Evolutionary conservation across 2,797 vertebrate species (phyloP).

Genomic region (Synaphobranchus kaupii): DNA sequence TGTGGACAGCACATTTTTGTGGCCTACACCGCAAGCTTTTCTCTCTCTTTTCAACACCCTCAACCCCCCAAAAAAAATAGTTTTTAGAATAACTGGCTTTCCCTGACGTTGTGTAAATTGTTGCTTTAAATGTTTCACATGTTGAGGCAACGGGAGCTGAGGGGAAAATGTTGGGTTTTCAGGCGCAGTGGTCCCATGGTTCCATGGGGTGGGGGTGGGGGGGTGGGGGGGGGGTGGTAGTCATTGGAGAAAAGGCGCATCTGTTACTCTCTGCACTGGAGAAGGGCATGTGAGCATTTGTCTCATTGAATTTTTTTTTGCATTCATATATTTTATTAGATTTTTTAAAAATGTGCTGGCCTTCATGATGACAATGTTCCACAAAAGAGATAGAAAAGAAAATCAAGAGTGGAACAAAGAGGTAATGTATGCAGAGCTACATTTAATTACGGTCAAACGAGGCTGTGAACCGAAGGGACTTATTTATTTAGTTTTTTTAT

Average conservation of each 20-base stretch:
- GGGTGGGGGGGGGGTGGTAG: slow-evolving; percentile 36
- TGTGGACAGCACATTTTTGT: slow-evolving; percentile 13
- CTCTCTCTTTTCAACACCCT: slow-evolving; percentile 41
- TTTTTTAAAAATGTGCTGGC: slow-evolving; percentile 58
- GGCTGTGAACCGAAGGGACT: slow-evolving; percentile 30
- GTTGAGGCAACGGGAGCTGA: slow-evolving; percentile 68
- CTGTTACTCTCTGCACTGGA: slow-evolving; percentile 64
- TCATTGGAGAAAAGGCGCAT: slow-evolving; percentile 61
- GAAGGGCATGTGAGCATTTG: slow-evolving; percentile 60
- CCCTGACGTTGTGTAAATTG: slow-evolving; percentile 60
- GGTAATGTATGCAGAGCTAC: slow-evolving; percentile 24
- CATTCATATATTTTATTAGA: slow-evolving; percentile 49
- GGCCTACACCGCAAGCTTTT: background rate
- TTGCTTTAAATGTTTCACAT: slow-evolving; percentile 63
- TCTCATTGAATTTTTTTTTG: slow-evolving; percentile 17
- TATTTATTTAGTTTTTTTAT: slow-evolving; percentile 18
- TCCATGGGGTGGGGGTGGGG: slow-evolving; percentile 38
- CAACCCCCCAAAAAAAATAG: slow-evolving; percentile 55
- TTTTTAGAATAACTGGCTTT: slow-evolving; percentile 59
- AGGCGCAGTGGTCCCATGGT: slow-evolving; percentile 46
- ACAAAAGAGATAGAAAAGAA: slow-evolving; percentile 49
- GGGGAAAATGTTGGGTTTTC: slow-evolving; percentile 31
- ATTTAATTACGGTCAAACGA: slow-evolving; percentile 21
- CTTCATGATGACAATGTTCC: slow-evolving; percentile 67
- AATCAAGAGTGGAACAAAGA: slow-evolving; percentile 30